Percentiles rank a stretch among this genome's conserved stretches.
Conservation (phyloP, 2,888 invertebrate species). For the Melikaiella ostensackeni region DNA sequence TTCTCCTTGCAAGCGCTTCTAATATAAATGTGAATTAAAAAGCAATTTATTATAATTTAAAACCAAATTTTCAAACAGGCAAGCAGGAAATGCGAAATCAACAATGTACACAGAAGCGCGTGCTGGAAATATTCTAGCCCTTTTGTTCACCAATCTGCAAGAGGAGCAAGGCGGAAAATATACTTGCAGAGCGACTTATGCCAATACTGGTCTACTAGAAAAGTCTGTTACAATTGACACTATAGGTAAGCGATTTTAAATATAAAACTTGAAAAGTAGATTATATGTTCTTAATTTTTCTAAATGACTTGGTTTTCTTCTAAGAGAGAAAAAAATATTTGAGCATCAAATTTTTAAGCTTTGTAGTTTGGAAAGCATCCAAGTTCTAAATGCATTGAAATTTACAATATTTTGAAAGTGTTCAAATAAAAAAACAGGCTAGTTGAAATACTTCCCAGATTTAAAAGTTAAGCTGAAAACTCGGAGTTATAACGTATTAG, state of each 20-base stretch:
- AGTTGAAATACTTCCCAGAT: too few relatives aligned
- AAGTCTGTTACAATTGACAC: constrained; percentile 86
- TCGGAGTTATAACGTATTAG: too few relatives aligned
- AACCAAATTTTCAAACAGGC: constrained; percentile 41
- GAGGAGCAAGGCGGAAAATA: constrained; percentile 89
- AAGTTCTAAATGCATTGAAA: too few relatives aligned
- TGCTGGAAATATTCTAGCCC: constrained; percentile 83
- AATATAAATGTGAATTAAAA: not conserved
- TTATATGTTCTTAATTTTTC: not conserved
- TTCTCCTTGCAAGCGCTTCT: not conserved
- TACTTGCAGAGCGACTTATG: constrained; percentile 90
- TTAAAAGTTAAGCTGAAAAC: too few relatives aligned
- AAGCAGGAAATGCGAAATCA: constrained; percentile 72
- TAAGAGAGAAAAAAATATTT: too few relatives aligned
- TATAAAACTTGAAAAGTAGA: not conserved
- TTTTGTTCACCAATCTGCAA: constrained; percentile 86
- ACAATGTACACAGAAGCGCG: constrained; percentile 83
- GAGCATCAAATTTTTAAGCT: too few relatives aligned
- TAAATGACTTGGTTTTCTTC: too few relatives aligned
- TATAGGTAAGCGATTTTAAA: constrained; percentile 78
- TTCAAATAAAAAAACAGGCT: too few relatives aligned
- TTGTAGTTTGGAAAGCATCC: too few relatives aligned
- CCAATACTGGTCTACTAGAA: constrained; percentile 82
- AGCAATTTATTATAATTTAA: not conserved
- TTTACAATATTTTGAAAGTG: too few relatives aligned